Conservation (phyloP, 2,888 invertebrate genomes). For the Machimus atricapillus region DNA sequence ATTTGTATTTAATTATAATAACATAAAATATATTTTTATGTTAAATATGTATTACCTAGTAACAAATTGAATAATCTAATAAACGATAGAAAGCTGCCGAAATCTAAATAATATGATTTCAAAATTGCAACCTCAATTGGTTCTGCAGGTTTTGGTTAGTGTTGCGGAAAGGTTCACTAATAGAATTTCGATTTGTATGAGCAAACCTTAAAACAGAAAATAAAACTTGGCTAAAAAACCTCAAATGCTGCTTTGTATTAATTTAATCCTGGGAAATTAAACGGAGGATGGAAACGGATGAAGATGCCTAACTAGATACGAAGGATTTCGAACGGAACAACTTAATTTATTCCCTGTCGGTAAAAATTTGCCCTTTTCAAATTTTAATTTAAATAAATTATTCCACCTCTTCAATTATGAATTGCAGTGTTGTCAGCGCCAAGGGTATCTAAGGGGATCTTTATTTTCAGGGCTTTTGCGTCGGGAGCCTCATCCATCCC, state of each 20-base stretch:
- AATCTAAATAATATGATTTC: no score
- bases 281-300: not conserved
- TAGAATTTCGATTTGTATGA: not conserved
- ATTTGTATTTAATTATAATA: no score
- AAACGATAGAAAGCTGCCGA: no score
- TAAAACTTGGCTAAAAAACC: not conserved
- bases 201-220: not conserved
- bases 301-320: not conserved
- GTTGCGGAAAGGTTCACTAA: no score
- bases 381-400: slow-evolving; percentile 50
- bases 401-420: slow-evolving; percentile 52
- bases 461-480: not conserved
- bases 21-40: no score
- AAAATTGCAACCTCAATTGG: no score
- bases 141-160: no score
- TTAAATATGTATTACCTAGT: no score
- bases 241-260: not conserved
- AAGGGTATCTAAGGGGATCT: not conserved
- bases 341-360: slow-evolving; percentile 33
- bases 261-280: not conserved
- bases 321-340: slow-evolving; percentile 20
- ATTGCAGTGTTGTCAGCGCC: slow-evolving; percentile 39
- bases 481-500: not conserved
- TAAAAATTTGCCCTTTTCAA: slow-evolving; percentile 22
- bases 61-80: no score